These are phyloP conservation scores for Pitangus sulphuratus DNA, from an alignment of 2,797 vertebrate genomes.

Conservation along the genomic window DNA sequence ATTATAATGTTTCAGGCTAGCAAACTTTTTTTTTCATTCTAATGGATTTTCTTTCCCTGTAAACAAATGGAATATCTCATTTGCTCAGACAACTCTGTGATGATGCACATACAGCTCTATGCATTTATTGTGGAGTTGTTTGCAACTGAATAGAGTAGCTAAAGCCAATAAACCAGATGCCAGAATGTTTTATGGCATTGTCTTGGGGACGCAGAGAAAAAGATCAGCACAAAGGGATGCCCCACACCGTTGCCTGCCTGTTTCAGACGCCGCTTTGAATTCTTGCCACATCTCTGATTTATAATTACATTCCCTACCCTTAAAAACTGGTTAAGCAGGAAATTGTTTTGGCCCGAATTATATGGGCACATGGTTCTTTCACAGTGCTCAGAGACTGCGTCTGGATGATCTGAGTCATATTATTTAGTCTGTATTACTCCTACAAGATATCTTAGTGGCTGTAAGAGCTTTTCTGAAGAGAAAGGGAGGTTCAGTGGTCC, in stretches of 20 bases:
- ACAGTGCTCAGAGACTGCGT: not conserved
- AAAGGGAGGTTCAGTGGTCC: fast-evolving
- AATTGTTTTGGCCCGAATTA: constrained; percentile 1
- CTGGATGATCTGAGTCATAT: not conserved
- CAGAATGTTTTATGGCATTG: not conserved
- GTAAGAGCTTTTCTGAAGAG: not conserved
- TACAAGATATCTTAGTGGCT: not conserved
- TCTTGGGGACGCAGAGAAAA: not conserved
- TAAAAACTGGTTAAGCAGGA: not conserved
- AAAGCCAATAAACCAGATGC: not conserved
- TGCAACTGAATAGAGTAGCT: not conserved
- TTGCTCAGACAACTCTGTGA: not conserved
- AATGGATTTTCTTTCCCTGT: not conserved
- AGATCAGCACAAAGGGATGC: not conserved
- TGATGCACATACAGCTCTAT: not conserved
- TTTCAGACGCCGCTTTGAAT: not conserved
- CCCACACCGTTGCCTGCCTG: fast-evolving
- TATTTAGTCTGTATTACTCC: not conserved
- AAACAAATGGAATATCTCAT: constrained; percentile 31
- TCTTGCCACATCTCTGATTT: not conserved
- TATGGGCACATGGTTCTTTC: not conserved
- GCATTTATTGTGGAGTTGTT: not conserved
- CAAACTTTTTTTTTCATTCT: not conserved
- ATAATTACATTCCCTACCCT: not conserved
- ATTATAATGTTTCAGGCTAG: not conserved